phyloP scores from a whole-genome alignment of 2,888 invertebrate species.

The Eilema sororculum region DNA sequence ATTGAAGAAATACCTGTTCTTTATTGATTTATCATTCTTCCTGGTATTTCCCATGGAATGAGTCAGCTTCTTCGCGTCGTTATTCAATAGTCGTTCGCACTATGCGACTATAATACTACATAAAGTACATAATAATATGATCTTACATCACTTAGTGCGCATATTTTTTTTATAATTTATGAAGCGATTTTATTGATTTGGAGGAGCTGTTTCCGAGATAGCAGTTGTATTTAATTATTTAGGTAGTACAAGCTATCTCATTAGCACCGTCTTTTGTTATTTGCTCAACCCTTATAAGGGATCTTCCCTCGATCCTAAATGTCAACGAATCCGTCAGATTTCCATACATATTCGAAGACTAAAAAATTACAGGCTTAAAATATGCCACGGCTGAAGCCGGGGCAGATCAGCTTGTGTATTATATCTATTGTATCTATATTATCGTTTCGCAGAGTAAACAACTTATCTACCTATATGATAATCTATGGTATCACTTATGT shows the following conservation, averaged over 20 bases:
- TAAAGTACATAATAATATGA: too few relatives aligned
- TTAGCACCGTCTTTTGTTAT: too few relatives aligned
- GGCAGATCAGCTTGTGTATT: too few relatives aligned
- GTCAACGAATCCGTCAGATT: too few relatives aligned
- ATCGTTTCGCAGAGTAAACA: background rate
- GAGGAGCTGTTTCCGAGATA: background rate
- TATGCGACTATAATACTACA: background rate
- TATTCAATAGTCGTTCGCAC: background rate
- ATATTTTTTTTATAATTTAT: background rate
- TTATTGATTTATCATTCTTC: background rate
- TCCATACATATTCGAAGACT: too few relatives aligned
- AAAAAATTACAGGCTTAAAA: too few relatives aligned
- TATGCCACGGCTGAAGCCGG: too few relatives aligned
- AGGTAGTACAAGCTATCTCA: too few relatives aligned
- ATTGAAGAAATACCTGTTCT: background rate
- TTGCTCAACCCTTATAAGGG: too few relatives aligned
- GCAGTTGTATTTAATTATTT: background rate
- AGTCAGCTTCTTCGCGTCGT: background rate
- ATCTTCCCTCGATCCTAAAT: too few relatives aligned
- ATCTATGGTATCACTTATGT: background rate
- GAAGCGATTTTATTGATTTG: background rate
- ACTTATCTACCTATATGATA: background rate
- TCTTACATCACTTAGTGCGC: background rate
- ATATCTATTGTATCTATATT: background rate
- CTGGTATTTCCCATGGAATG: background rate